Percentiles rank a stretch among this genome's conserved stretches.
Evolutionary conservation across 2,113 vertebrate genomes (phyloP).

Genomic region (Bambusicola thoracicus): DNA sequence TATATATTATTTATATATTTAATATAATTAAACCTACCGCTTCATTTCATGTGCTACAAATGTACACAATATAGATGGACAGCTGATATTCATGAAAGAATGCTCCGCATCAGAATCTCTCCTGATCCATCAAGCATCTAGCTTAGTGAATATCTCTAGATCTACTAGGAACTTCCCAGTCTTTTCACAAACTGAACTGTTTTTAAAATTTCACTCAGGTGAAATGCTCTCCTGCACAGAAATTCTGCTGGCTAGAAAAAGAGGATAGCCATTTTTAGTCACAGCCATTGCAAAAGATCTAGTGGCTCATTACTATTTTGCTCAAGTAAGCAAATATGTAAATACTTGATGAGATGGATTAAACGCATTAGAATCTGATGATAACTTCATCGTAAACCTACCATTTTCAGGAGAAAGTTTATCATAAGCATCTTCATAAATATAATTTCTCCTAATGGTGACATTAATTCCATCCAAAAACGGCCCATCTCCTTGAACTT

Average conservation of each 20-base stretch:
- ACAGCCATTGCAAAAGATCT: neutral
- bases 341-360: neutral
- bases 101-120: neutral
- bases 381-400: conserved; percentile 53
- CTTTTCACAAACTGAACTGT: neutral
- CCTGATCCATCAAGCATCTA: neutral
- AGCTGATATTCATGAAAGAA: neutral
- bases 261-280: neutral
- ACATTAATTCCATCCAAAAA: conserved; percentile 96
- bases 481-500: conserved; percentile 95
- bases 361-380: neutral
- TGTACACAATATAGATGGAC: neutral
- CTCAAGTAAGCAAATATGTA: neutral
- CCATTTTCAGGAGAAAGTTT: conserved; percentile 98
- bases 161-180: neutral
- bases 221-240: neutral
- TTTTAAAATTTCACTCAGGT: neutral
- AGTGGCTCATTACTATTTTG: neutral
- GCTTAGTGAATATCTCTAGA: neutral
- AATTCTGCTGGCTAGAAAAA: neutral
- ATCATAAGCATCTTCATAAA: conserved; percentile 98
- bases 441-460: conserved; percentile 97
- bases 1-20: too few species aligned
- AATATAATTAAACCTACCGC: neutral
- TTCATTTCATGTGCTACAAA: neutral